These are phyloP conservation scores for Thunnus maccoyii DNA, from an alignment of 2,113 vertebrate genomes.

Conservation along the genomic window DNA sequence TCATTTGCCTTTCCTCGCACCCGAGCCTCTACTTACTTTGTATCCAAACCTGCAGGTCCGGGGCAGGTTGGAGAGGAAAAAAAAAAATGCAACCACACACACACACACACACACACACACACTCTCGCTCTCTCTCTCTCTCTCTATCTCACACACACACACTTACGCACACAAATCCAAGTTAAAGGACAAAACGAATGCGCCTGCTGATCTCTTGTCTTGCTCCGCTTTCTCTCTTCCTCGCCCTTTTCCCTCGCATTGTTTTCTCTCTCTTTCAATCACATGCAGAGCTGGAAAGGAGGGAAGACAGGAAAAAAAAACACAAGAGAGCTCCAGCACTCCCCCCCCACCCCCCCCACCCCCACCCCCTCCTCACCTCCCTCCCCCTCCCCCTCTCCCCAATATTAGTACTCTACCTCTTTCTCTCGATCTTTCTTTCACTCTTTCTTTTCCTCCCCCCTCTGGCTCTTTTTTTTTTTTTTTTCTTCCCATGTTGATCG, in stretches of 20 bases:
- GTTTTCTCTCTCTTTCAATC: constrained; percentile 73
- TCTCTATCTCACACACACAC: constrained; percentile 8
- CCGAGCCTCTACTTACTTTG: constrained; percentile 64
- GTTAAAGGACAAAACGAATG: constrained; percentile 60
- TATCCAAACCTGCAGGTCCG: constrained; percentile 60
- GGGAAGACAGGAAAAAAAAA: constrained; percentile 59
- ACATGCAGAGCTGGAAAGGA: constrained; percentile 71
- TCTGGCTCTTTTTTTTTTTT: constrained; percentile 47
- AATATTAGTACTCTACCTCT: constrained; percentile 69
- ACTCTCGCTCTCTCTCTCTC: constrained; percentile 68
- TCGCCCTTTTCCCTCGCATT: constrained; percentile 64
- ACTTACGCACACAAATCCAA: constrained; percentile 42
- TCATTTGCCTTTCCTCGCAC: constrained; percentile 29
- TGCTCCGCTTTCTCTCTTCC: constrained; percentile 69
- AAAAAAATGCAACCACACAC: constrained; percentile 17
- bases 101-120: background rate
- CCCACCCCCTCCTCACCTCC: background rate
- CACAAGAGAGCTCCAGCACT: background rate
- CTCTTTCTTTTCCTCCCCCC: constrained; percentile 20
- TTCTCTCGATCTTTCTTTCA: constrained; percentile 29
- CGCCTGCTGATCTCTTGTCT: constrained; percentile 69
- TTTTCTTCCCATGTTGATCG: constrained; percentile 55
- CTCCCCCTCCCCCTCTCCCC: background rate
- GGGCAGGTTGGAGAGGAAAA: constrained; percentile 46
- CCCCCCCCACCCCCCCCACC: background rate